Percentiles rank a stretch among this genome's conserved stretches.
These are phyloP conservation scores for Hybos culiciformis DNA, from an alignment of 2,888 invertebrate species.

Conservation along the genomic window DNA sequence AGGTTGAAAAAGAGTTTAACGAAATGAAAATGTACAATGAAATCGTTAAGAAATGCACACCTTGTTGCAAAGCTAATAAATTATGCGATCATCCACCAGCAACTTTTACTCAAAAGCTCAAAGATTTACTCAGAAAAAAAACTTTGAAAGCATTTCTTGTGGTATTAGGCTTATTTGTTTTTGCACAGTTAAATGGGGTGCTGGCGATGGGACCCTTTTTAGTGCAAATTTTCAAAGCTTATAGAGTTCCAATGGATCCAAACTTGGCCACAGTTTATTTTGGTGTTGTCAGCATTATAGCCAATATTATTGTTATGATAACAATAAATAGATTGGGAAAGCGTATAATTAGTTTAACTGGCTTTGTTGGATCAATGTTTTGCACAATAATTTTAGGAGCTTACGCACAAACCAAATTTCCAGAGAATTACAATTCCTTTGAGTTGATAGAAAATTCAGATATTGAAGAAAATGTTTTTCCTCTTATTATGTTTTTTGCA, in stretches of 20 bases:
- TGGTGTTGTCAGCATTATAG: conserved; percentile 37
- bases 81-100: conserved; percentile 25
- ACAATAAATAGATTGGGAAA: conserved; percentile 38
- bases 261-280: conserved; percentile 41
- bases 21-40: conserved; percentile 16
- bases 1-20: conserved; percentile 16
- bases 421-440: conserved; percentile 36
- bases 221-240: conserved; percentile 39
- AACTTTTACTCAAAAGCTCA: conserved; percentile 18
- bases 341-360: conserved; percentile 36
- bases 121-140: conserved; percentile 38
- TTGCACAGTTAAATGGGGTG: conserved; percentile 40
- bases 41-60: conserved; percentile 12
- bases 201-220: conserved; percentile 40
- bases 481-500: conserved; percentile 23
- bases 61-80: conserved; percentile 13
- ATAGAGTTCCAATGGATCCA: conserved; percentile 26
- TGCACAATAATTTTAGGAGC: conserved; percentile 34
- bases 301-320: conserved; percentile 33
- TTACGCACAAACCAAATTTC: conserved; percentile 34
- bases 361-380: conserved; percentile 35
- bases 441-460: conserved; percentile 18
- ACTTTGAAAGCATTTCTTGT: conserved; percentile 40
- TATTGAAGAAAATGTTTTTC: conserved; percentile 15
- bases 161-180: conserved; percentile 41